Evolutionary conservation across 2,113 vertebrate species (phyloP), one percentile per base, ranked within the genome.

Genomic region (Chaetodon auriga): DNA sequence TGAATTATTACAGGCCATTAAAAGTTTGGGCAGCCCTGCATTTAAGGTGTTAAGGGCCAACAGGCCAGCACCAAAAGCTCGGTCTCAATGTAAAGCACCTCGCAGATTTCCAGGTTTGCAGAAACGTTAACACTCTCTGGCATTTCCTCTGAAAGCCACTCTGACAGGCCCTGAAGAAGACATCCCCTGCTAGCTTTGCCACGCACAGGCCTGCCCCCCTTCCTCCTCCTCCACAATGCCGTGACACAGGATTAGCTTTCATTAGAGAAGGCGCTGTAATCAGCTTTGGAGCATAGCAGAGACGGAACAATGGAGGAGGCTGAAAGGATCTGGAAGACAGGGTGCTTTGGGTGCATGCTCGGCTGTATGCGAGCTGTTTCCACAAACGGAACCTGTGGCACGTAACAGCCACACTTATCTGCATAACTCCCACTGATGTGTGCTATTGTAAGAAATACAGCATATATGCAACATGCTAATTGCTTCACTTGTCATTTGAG

Each of bases 241-340:
- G 79, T 93, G 86, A 94, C 93, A 94, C 90, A 93, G 90, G 93
- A 95, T 95, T 95, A 94, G 89, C 88, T 94, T 92, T 90, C 90
- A 93, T 95, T 93, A 95, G 85, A 91, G 87, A 90, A 83, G 85
- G 85, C 81, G 86, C 84, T 86, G 75, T 90, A 94, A 94, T 94
- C 92, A 94, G 93, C 91, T 93, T 94, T 93, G 86, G 78, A 90
- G 89, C 90, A 81, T 90, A 89, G 89, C 90, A 54, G 88, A 85
- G 82, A 88, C 80, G 49, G 89, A 92, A 93, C 90, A 93, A 90
- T 89, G 73, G 72, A 83, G 83, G 88, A 84, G 79, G 84, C 80
- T 82, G 85, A 91, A 91, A 89, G 92, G 83, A 88, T 89, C 78
- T 81, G 90, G 86, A 89, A 92, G 88, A 89, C 75, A 35, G 75